Conservation (phyloP, 1,140 invertebrate genomes). For the Drosophila arawakana region DNA sequence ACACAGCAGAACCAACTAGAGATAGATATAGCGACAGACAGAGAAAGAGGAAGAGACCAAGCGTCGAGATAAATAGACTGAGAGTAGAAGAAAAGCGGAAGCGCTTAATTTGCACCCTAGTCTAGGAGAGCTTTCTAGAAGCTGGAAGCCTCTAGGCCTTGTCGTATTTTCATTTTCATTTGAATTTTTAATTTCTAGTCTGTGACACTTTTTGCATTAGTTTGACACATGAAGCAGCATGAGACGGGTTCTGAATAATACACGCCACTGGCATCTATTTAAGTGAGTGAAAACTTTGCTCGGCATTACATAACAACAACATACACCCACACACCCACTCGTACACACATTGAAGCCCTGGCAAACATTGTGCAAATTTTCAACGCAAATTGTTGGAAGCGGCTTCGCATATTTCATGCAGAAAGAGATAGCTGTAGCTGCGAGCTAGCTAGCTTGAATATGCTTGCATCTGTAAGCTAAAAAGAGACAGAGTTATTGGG, state of each 20-base stretch:
- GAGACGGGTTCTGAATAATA: slow-evolving; percentile 35
- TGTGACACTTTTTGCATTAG: slow-evolving; percentile 76
- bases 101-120: slow-evolving; percentile 70
- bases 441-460: slow-evolving; percentile 10
- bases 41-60: neutral
- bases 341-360: slow-evolving; percentile 21
- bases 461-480: neutral
- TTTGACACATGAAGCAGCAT: slow-evolving; percentile 59
- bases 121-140: neutral
- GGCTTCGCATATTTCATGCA: slow-evolving; percentile 60
- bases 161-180: slow-evolving; percentile 58
- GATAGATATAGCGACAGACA: neutral
- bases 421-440: slow-evolving; percentile 27
- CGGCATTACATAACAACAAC: slow-evolving; percentile 59
- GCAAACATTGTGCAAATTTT: slow-evolving; percentile 77
- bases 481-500: neutral
- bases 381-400: slow-evolving; percentile 72
- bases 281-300: slow-evolving; percentile 75
- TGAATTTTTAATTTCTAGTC: slow-evolving; percentile 77
- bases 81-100: slow-evolving; percentile 43
- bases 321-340: slow-evolving; percentile 22
- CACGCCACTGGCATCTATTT: slow-evolving; percentile 71
- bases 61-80: neutral
- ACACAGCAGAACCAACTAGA: slow-evolving; percentile 1
- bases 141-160: neutral